Base-by-base conservation (phyloP, 1,140 invertebrate genomes). In the Pseudomyrmex cubaensis region DNA sequence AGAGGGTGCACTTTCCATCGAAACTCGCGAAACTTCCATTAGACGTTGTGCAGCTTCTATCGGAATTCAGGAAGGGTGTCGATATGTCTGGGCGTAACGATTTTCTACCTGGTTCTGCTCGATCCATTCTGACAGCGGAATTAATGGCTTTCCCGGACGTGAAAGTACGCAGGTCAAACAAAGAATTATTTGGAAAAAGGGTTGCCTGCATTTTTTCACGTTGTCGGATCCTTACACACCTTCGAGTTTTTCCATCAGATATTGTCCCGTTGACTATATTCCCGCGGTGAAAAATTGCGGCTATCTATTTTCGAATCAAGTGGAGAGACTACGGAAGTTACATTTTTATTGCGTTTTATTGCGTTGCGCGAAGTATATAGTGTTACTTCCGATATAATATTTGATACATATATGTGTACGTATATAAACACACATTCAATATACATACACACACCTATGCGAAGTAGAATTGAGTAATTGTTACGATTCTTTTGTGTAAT, bases 51-150 rank as follows among this genome's bases (percentile, higher is more conserved):
- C 67, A 82, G 78, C 74, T 83, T 78, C 86, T 82, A 85, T 83
- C 84, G 87, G 86, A 88, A 88, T 88, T 88, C 76, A 82, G 86
- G 86, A 88, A 88, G 87, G 87, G 87, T 88, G 87, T 89, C 87
- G 87, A 89, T 89, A 89, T 69, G 87, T 88, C 87, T 88, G 86
- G 77, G 64, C 73, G 73, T 82, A 76, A 88, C 87, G 84, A 88
- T 89, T 88, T 85, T 85, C 87, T 88, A 88, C 83, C 86, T 88
- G 83, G 80, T 63, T 80, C 84, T 78, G 86, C 46, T 77, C 86
- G 67, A 83, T 64, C 87, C 78, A 88, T 89, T 82, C 87, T 83
- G 74, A 82, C 83, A 73, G 74, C 70, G 80, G 83, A 89, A 89
- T 89, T 89, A 89, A 89, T 89, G 87, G 87, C 78, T 89, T 85